phyloP scores from a whole-genome alignment of 2,113 vertebrate genomes.

The Philantomba maxwellii region DNA sequence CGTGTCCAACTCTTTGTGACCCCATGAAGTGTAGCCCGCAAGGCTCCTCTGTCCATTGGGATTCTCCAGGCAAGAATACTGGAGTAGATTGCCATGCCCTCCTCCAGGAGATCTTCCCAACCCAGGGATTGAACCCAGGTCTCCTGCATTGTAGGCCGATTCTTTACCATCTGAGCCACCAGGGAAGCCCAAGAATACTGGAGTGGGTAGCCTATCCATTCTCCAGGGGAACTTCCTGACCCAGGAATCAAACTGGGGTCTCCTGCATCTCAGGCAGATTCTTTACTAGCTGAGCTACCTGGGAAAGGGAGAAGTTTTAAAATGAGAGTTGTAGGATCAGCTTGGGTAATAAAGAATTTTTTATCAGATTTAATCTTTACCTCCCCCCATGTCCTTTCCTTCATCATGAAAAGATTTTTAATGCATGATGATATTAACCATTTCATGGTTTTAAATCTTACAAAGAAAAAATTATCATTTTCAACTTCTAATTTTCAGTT shows the following conservation, averaged over 20 bases:
- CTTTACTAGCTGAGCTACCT: background rate
- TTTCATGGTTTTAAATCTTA: background rate
- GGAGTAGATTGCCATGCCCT: background rate
- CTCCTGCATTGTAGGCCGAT: background rate
- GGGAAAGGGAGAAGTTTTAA: background rate
- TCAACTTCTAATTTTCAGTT: conserved; percentile 16
- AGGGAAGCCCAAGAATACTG: background rate
- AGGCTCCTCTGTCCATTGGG: background rate
- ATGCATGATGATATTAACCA: background rate
- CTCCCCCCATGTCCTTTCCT: background rate
- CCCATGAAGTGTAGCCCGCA: background rate
- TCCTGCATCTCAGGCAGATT: background rate
- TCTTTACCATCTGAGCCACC: background rate
- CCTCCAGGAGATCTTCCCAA: background rate
- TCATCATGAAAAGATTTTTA: background rate
- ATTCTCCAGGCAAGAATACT: background rate
- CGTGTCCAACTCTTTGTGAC: background rate
- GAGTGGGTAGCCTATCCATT: background rate
- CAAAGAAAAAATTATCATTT: background rate
- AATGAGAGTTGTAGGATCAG: background rate
- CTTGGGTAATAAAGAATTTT: background rate
- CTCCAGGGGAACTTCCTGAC: background rate
- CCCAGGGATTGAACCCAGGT: background rate
- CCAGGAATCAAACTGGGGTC: background rate
- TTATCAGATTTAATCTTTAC: background rate